Evolutionary conservation across 1,140 invertebrate genomes (phyloP).

Genomic region (Leucophenga varia): DNA sequence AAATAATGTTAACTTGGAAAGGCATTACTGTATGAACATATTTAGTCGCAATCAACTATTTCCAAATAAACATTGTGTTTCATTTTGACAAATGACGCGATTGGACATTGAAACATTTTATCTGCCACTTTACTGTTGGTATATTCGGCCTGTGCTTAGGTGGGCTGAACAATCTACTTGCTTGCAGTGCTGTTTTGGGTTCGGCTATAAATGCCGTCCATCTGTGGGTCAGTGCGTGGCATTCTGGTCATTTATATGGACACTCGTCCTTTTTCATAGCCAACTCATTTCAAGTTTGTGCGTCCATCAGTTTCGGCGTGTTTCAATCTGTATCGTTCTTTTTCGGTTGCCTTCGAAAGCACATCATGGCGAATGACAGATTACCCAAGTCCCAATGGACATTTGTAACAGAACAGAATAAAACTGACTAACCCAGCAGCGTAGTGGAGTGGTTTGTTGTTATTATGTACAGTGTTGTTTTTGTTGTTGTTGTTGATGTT

Average conservation of each 20-base stretch:
- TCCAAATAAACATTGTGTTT: too few species aligned
- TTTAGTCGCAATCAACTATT: too few species aligned
- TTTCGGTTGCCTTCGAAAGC: conserved; percentile 44
- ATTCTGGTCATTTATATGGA: conserved; percentile 55
- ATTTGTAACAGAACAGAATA: conserved; percentile 48
- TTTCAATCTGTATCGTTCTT: conserved; percentile 25
- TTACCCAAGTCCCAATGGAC: conserved; percentile 53
- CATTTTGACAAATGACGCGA: conserved; percentile 54
- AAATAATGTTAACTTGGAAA: too few species aligned
- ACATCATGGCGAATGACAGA: conserved; percentile 55
- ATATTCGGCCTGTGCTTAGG: conserved; percentile 16
- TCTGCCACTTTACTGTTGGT: conserved; percentile 46
- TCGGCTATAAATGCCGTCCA: conserved; percentile 13
- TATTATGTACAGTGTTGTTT: too few species aligned
- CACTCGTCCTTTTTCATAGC: conserved; percentile 50
- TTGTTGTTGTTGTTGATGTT: too few species aligned
- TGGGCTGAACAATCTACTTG: too few species aligned
- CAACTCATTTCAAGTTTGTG: conserved; percentile 29
- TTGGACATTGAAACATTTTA: conserved; percentile 57
- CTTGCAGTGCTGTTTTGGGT: conserved; percentile 17
- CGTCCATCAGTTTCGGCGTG: conserved; percentile 3
- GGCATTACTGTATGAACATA: too few species aligned
- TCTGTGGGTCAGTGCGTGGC: conserved; percentile 49
- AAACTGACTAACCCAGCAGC: too few species aligned
- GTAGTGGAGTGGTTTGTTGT: too few species aligned